phyloP scores from a whole-genome alignment of 2,113 vertebrate genomes.

The Neolamprologus kungweensis region DNA sequence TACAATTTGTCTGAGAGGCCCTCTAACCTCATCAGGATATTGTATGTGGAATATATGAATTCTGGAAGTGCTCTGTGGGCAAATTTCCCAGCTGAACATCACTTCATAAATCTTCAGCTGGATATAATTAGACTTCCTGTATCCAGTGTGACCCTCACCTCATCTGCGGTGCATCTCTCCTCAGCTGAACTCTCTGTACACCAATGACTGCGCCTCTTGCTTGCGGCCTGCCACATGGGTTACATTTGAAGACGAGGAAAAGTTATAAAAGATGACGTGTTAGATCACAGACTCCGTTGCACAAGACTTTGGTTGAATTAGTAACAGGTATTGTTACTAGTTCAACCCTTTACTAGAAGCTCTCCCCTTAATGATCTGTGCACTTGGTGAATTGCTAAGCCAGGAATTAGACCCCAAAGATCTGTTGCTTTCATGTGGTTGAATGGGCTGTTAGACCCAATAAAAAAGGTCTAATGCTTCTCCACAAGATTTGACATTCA shows the following conservation, averaged over 20 bases:
- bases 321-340: background rate
- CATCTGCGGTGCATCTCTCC: background rate
- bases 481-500: background rate
- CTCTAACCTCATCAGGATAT: background rate
- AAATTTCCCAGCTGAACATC: slow-evolving; percentile 35
- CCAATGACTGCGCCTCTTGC: background rate
- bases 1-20: background rate
- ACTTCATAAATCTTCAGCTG: slow-evolving; percentile 32
- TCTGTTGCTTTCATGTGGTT: background rate
- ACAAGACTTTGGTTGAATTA: background rate
- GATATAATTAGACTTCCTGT: slow-evolving; percentile 6
- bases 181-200: background rate
- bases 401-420: background rate
- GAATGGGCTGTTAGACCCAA: background rate
- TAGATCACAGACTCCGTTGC: background rate
- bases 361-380: background rate
- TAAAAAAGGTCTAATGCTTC: background rate
- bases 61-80: slow-evolving; percentile 39
- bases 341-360: background rate
- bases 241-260: background rate
- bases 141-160: background rate
- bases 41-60: background rate
- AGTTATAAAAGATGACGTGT: background rate
- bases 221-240: background rate
- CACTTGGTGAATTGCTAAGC: background rate